A percentile compares a stretch with the other conserved stretches of the same genome.
These are phyloP conservation scores for Allophyes oxyacanthae DNA, from an alignment of 2,888 invertebrate species.

Conservation along the genomic window DNA sequence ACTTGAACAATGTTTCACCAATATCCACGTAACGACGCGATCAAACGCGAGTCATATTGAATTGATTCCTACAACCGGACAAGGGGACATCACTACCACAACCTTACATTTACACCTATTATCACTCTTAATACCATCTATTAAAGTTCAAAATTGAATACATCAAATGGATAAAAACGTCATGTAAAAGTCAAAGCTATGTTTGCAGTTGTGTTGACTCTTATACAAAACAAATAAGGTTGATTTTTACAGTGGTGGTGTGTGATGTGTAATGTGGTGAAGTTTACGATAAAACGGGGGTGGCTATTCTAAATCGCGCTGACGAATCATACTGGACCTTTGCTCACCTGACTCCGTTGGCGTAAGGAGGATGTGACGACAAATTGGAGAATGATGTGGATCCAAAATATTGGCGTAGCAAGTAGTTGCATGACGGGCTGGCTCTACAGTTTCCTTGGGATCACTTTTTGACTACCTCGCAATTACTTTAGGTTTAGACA, in stretches of 20 bases:
- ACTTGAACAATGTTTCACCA: conserved; percentile 67
- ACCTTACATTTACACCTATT: conserved; percentile 36
- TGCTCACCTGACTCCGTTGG: conserved; percentile 81
- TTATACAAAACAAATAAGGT: conserved; percentile 9
- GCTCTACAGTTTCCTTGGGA: too few relatives aligned
- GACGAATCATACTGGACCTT: conserved; percentile 84
- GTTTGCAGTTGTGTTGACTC: conserved; percentile 3
- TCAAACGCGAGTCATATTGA: conserved; percentile 82
- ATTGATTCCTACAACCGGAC: conserved; percentile 75
- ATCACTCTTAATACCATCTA: conserved; percentile 19
- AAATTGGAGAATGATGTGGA: background rate
- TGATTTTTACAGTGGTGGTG: conserved; percentile 8
- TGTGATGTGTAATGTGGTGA: conserved; percentile 13
- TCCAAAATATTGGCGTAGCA: too few relatives aligned
- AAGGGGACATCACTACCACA: conserved; percentile 62
- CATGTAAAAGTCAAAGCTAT: conserved; percentile 33
- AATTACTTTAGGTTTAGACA: too few relatives aligned
- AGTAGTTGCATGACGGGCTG: too few relatives aligned
- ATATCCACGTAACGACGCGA: conserved; percentile 74
- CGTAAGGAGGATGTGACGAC: conserved; percentile 67
- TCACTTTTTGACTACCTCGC: too few relatives aligned
- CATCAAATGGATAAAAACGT: conserved; percentile 33
- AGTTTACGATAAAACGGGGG: conserved; percentile 78
- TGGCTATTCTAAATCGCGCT: conserved; percentile 85
- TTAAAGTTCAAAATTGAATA: conserved; percentile 46